Evolutionary conservation across 2,888 invertebrate genomes (phyloP), one percentile per base, ranked within the genome.

Genomic region (Idaea straminata): DNA sequence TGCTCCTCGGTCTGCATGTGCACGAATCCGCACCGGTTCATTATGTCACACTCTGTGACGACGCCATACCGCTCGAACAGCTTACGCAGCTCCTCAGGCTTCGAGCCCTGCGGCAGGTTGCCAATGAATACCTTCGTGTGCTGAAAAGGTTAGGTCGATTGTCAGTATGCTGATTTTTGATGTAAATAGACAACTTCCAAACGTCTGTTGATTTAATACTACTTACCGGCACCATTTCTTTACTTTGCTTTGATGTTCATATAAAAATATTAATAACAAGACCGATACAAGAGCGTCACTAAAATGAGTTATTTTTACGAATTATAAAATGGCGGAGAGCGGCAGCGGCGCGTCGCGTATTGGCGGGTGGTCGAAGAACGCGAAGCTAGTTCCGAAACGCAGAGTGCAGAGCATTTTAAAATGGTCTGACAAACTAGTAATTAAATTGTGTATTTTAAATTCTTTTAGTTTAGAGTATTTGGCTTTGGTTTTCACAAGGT

Each of bases 21-120:
- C 62, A 99, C 97, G 91, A 99, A 99, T 10, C 98, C 98, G 87
- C 98, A 99, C 69, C 98, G 95, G 86, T 98, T 98, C 93, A 98
- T 96, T 67, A 99, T 97, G 84, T 98, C 98, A 87, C 98, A 98
- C 88, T 99, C 98, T 16, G 96, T 96, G 5, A 99, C 98, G 65
- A 94, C 94, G 61, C 98, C 98, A 87, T 96, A 98, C 64, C 96
- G 95, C 74, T 96, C 95, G 90, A 99, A 98, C 62, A 98, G 92
- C 73, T 95, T 95, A 61, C 96, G 94, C 61, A 98, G 93, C 78
- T 98, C 98, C 78, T 97, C 96, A 65, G 96, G 95, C 79, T 96
- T 96, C 74, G 97, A 97, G 77, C 96, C 96, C 78, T 96, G 96
- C 66, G 97, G 97, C 83, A 98, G 91, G 88, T 98, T 97, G 72